A percentile compares a stretch with the other conserved stretches of the same genome.
phyloP scores from a whole-genome alignment of 2,113 vertebrate genomes.

The Rhea americana region DNA sequence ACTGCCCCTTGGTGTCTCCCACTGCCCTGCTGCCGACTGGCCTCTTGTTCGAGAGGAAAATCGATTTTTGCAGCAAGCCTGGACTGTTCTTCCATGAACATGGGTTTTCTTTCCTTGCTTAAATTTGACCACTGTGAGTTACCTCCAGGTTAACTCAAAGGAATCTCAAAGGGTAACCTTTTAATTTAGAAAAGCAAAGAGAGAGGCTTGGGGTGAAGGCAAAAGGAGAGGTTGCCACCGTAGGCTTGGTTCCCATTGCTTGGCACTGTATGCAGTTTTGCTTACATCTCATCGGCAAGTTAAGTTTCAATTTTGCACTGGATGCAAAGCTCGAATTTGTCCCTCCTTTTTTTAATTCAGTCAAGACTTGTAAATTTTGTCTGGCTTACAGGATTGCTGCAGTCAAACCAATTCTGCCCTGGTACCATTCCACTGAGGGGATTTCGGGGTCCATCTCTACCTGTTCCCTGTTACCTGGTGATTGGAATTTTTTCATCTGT shows the following conservation, averaged over 20 bases:
- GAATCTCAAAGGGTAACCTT: background rate
- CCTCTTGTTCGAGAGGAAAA: background rate
- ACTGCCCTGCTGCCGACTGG: background rate
- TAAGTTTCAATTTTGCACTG: background rate
- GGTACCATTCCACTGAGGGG: background rate
- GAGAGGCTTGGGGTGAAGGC: accelerated
- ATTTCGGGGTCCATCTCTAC: background rate
- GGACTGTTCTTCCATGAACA: background rate
- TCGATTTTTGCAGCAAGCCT: accelerated
- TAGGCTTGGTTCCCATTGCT: background rate
- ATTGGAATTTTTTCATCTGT: background rate
- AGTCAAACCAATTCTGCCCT: background rate
- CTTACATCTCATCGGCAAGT: background rate
- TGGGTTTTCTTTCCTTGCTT: accelerated
- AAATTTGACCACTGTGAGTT: background rate
- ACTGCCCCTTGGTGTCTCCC: background rate
- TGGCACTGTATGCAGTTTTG: background rate
- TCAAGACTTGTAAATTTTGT: background rate
- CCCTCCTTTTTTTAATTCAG: background rate
- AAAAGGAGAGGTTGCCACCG: background rate
- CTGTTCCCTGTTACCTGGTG: background rate
- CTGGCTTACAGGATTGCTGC: background rate
- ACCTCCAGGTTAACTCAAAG: background rate
- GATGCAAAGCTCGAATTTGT: background rate
- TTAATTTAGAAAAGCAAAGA: background rate